Evolutionary conservation across 2,113 vertebrate genomes (phyloP).

Genomic region (Python bivittatus): DNA sequence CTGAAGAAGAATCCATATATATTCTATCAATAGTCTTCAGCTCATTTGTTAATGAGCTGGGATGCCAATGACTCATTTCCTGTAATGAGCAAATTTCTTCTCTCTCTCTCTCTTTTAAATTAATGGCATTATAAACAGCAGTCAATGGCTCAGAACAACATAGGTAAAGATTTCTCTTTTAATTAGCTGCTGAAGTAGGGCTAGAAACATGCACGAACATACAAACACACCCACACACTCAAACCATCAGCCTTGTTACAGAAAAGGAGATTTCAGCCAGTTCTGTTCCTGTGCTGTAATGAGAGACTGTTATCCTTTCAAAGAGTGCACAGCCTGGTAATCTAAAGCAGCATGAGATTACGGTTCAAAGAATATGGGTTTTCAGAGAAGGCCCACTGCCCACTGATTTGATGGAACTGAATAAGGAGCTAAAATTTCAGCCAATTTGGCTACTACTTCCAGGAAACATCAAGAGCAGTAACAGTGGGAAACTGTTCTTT

Average conservation of each 20-base stretch:
- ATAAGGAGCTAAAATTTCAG: constrained; percentile 21
- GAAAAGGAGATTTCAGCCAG: neutral
- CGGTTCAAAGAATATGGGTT: constrained; percentile 8
- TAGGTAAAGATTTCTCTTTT: neutral
- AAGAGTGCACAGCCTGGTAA: neutral
- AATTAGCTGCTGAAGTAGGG: constrained; percentile 6
- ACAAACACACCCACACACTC: neutral
- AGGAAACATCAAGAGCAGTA: constrained; percentile 16
- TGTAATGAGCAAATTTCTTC: constrained; percentile 27
- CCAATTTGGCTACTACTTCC: constrained; percentile 11
- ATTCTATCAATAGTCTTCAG: neutral
- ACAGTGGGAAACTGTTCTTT: constrained; percentile 21
- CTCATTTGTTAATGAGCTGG: constrained; percentile 11
- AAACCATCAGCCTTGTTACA: neutral
- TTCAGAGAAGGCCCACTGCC: neutral
- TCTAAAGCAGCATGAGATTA: constrained; percentile 5
- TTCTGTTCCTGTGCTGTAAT: neutral
- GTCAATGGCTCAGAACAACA: constrained; percentile 23
- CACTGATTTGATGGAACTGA: neutral
- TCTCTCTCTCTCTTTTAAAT: neutral
- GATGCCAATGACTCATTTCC: constrained; percentile 1
- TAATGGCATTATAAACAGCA: constrained; percentile 24
- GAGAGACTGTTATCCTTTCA: constrained; percentile 11
- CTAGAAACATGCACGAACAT: neutral
- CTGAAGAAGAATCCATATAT: constrained; percentile 1